phyloP scores from a whole-genome alignment of 1,140 invertebrate genomes.

The Pseudomyrmex gracilis region DNA sequence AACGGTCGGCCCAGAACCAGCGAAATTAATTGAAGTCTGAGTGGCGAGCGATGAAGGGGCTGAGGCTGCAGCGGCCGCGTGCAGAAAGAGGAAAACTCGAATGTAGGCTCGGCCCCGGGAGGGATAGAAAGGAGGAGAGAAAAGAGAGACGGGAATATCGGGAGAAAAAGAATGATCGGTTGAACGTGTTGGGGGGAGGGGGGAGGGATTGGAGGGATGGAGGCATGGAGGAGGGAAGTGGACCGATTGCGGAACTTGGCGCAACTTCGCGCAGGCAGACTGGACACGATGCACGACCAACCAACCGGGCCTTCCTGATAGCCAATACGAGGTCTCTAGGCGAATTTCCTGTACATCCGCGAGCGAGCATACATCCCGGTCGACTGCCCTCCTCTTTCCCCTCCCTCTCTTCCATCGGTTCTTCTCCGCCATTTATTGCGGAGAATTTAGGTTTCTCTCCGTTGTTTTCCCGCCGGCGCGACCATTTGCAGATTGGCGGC shows the following conservation, averaged over 20 bases:
- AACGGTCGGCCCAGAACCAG: constrained; percentile 75
- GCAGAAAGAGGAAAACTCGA: constrained; percentile 69
- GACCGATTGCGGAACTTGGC: constrained; percentile 71
- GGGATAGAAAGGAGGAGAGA: neutral
- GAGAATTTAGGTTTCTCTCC: constrained; percentile 57
- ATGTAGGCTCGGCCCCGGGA: constrained; percentile 48
- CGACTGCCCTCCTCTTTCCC: neutral
- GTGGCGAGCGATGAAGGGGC: constrained; percentile 73
- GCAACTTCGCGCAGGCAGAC: constrained; percentile 62
- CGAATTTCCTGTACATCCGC: constrained; percentile 59
- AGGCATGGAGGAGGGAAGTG: constrained; percentile 32
- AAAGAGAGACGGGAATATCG: constrained; percentile 35
- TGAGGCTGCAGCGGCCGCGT: constrained; percentile 62
- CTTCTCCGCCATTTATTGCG: constrained; percentile 44
- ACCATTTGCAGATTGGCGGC: constrained; percentile 58
- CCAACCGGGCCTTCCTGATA: constrained; percentile 54
- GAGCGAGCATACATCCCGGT: constrained; percentile 35
- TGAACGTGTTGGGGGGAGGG: neutral
- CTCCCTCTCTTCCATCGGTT: neutral
- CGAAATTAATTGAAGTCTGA: constrained; percentile 82
- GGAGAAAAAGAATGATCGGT: constrained; percentile 50
- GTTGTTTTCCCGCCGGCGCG: constrained; percentile 51
- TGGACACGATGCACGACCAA: constrained; percentile 62
- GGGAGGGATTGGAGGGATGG: constrained; percentile 24
- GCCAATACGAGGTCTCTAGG: constrained; percentile 60